phyloP scores from a whole-genome alignment of 2,888 invertebrate genomes.

The Lepidocyrtinus sp. region DNA sequence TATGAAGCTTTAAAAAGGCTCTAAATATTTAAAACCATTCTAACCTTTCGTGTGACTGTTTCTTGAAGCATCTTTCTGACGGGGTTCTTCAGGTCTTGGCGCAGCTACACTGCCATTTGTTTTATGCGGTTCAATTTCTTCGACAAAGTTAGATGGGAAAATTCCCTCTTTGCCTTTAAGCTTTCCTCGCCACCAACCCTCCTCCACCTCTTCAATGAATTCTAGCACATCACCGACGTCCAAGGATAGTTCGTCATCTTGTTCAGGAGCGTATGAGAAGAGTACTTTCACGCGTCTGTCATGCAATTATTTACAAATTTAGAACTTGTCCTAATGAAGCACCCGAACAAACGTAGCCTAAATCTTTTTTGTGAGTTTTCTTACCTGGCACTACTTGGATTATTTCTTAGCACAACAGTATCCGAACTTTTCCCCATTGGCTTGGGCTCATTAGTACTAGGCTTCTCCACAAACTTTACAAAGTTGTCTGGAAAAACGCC shows the following conservation, averaged over 20 bases:
- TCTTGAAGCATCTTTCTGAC: conserved; percentile 37
- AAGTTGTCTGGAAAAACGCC: conserved; percentile 93
- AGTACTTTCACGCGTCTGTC: conserved; percentile 84
- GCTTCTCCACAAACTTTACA: conserved; percentile 77
- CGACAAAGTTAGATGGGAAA: conserved; percentile 76
- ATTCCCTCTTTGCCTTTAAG: conserved; percentile 86
- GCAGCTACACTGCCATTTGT: conserved; percentile 29
- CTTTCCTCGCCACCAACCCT: conserved; percentile 94
- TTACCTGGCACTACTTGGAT: conserved; percentile 44
- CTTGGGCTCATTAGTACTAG: conserved; percentile 9
- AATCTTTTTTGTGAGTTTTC: conserved; percentile 68
- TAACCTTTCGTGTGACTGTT: conserved; percentile 36
- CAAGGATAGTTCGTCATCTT: conserved; percentile 92
- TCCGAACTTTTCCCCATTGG: conserved; percentile 20
- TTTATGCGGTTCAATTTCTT: conserved; percentile 28
- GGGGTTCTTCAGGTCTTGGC: conserved; percentile 19
- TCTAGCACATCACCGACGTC: conserved; percentile 91
- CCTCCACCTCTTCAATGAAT: conserved; percentile 92
- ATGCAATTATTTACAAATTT: too few species aligned
- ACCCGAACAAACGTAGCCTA: conserved; percentile 69
- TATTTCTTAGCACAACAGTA: conserved; percentile 25
- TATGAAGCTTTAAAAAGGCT: too few species aligned
- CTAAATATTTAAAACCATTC: too few species aligned
- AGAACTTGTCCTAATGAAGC: neutral
- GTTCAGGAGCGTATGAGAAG: conserved; percentile 92